These are phyloP conservation scores for Ondatra zibethicus DNA, from an alignment of 2,113 vertebrate species.

Conservation along the genomic window DNA sequence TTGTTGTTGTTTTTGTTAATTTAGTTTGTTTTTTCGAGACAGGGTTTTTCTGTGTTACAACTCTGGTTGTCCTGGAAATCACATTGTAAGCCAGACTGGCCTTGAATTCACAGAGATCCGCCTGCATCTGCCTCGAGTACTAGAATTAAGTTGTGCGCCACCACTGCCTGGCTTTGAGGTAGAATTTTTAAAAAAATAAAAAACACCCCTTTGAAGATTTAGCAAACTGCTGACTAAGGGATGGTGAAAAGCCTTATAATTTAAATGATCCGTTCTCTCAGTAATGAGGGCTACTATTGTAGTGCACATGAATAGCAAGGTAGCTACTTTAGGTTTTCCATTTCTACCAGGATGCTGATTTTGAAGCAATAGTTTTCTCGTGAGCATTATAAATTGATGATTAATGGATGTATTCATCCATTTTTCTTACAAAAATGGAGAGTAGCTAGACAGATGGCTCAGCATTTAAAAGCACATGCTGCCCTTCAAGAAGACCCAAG, in stretches of 20 bases:
- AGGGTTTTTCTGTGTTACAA: not conserved
- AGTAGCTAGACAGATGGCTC: not conserved
- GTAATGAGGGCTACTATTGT: not conserved
- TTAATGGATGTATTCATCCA: not conserved
- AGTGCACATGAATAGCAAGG: not conserved
- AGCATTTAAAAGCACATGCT: not conserved
- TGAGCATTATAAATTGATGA: not conserved
- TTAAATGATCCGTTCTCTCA: slow-evolving; percentile 26
- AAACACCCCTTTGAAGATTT: not conserved
- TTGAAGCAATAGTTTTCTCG: not conserved
- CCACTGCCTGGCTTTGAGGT: not conserved
- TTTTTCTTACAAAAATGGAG: slow-evolving; percentile 26
- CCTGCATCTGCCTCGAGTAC: not conserved
- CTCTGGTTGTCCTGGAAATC: not conserved
- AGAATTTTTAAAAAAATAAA: slow-evolving; percentile 37
- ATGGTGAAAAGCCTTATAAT: not conserved
- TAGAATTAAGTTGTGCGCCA: not conserved
- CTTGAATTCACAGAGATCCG: not conserved
- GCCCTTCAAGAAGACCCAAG: not conserved
- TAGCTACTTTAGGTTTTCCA: not conserved
- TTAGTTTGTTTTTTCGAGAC: not conserved
- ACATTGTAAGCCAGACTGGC: not conserved
- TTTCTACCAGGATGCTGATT: not conserved
- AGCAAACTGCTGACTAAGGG: not conserved
- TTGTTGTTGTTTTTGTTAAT: not conserved